Base-by-base conservation (phyloP, 2,888 invertebrate genomes). In the Lamellibrachia columna region DNA sequence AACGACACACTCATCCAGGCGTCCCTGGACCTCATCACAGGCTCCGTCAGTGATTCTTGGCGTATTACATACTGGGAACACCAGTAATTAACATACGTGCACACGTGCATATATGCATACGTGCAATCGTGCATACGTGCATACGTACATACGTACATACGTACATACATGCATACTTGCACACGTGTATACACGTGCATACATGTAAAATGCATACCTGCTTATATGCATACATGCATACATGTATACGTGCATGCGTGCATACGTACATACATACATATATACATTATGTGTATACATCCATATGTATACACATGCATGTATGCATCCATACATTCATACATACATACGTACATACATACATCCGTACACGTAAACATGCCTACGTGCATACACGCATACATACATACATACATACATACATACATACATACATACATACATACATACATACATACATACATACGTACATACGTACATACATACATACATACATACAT, bases 121-220 rank as follows among this genome's bases (percentile, higher is more conserved):
- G 1, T 22, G 6, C 75, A 6, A 15, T 15, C 15, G 11, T 9
- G 11, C 60, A 60, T 22, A 60, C 60, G 15, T 22, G 15, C 15
- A 60, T 3, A 2, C 15, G 4, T 9, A 0, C 28, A 28, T 28
- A 28, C 15, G 4, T 9, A 0, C 28, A 28, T 28, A 28, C 28
- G 91, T 91, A 91, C 15, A 28, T n/a, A 52, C 90, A 90, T n/a
- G 90, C 90, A 90, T n/a, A 90, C 90, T 22, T n/a, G n/a, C 90
- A n/a, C 90, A 90, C 90, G n/a, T n/a, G n/a, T 90, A 90, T 90
- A n/a, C 90, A 90, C 90, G n/a, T n/a, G 90, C 90, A 90, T 90
- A n/a, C 90, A 90, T 90, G n/a, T n/a, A 22, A 9, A 3, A 90
- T n/a, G 52, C 90, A 60, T 15, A 15, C 60, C 9, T 15, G 60